Evolutionary conservation across 2,888 invertebrate species (phyloP), one percentile per base, ranked within the genome.

Genomic region (Idaea aversata): DNA sequence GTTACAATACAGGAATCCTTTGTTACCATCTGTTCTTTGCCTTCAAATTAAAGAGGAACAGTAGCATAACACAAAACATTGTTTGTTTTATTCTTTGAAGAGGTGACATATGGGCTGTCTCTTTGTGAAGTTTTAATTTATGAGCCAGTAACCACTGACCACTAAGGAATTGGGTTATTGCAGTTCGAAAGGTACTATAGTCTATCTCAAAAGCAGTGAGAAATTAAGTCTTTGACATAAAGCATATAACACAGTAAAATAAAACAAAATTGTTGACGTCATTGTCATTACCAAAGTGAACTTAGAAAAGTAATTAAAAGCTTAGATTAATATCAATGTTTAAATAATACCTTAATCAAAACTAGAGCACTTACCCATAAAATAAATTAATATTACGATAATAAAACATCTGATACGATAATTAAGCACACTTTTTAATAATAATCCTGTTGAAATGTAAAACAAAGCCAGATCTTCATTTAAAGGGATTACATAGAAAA

Each of bases 31-130:
- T 88, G 88, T 78, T 83, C 75, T 80, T 82, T 85, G 85, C 85
- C 86, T 85, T 81, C 81, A 83, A 47, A 84, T 83, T 85, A 78
- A 72, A 79, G 74, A 70, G 75, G 78, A 84, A 86, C 88, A 83
- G 91, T 88, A 89, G 92, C 91, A 86, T 91, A 91, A 93, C 90
- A 89, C 91, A 85, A 92, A 91, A 93, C 90, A 89, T 90, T 91
- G 88, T 92, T 89, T 91, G 85, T 90, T 91, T 91, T 87, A 87
- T 86, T 84, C 85, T 86, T 88, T 88, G 79, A 87, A 88, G 84
- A 85, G 83, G 88, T 86, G 91, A 87, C 89, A 90, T 89, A 85
- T 88, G 89, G 87, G 80, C 83, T 80, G 79, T 83, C 85, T 83
- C 80, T 85, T 78, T 81, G 81, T 81, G 77, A 85, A 78, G 71